Evolutionary conservation across 2,797 vertebrate species (phyloP), one percentile per base, ranked within the genome.

Genomic region (Pempheris klunzingeri): DNA sequence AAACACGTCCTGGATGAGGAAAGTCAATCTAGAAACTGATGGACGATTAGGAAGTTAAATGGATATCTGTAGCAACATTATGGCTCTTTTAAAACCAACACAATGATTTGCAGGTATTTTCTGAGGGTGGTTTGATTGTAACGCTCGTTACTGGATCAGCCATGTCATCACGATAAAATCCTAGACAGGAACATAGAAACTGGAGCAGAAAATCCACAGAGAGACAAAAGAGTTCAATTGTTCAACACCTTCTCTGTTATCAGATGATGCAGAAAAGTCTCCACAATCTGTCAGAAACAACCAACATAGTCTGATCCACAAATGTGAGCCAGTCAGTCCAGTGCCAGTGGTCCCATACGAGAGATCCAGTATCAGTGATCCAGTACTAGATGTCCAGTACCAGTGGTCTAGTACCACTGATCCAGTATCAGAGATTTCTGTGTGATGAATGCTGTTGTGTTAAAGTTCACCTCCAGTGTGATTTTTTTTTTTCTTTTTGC

Each of bases 191-290:
- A 39, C 32, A 65, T 20, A 12, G n/a, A 53, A 47, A 63, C 20
- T 13, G 24, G 12, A 69, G 11, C 43, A 39, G 38, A 76, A 36
- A 60, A 43, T 18, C 18, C 24, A 54, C 61, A 50, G n/a, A 47
- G 18, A 57, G 13, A 20, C 28, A 50, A 11, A 3, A 22, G 1
- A 39, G 18, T 24, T 60, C 41, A 26, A 53, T n/a, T n/a, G n/a
- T n/a, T n/a, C 1, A n/a, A 26, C 24, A 24, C 41, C 49, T 77
- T 43, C 5, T 32, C 20, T 41, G 44, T 14, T 30, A 14, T 26
- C 60, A 57, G 38, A 38, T 17, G 1, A 32, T 15, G 47, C 30
- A 6, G 13, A 72, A 44, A 64, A 2, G 18, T 50, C 12, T 58
- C 36, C 2, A 30, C 11, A 39, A 30, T 36, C 20, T 17, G 28